Conservation (phyloP, 2,888 invertebrate genomes). For the Drosophila falleni region DNA sequence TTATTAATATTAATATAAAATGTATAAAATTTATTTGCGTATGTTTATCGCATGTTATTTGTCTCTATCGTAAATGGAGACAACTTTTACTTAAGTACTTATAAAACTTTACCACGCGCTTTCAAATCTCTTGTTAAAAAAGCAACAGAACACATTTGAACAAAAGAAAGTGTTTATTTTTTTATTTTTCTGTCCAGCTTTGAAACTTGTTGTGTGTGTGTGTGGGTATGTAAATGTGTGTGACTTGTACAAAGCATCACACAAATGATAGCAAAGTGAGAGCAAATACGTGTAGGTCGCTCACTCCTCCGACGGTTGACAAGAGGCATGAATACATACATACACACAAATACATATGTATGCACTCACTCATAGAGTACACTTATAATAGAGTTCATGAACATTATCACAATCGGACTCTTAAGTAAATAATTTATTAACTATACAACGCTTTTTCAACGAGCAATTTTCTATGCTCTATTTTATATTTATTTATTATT, state of each 20-base stretch:
- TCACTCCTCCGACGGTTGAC: conserved; percentile 13
- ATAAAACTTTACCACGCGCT: conserved; percentile 55
- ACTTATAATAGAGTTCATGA: conserved; percentile 42
- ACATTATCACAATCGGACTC: conserved; percentile 46
- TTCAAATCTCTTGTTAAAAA: conserved; percentile 32
- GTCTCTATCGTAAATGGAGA: neutral
- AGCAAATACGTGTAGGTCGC: conserved; percentile 27
- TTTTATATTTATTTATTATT: conserved; percentile 27
- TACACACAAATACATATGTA: neutral
- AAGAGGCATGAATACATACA: conserved; percentile 1
- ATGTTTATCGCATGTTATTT: too few relatives aligned
- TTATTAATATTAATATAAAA: neutral
- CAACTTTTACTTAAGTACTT: conserved; percentile 58
- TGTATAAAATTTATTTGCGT: neutral
- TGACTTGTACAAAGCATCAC: conserved; percentile 24
- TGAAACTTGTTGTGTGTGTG: conserved; percentile 11
- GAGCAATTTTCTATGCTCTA: conserved; percentile 44
- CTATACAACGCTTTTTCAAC: conserved; percentile 29
- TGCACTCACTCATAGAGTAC: neutral
- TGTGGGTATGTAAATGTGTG: conserved; percentile 13
- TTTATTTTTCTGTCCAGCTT: conserved; percentile 27
- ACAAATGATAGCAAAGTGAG: conserved; percentile 49
- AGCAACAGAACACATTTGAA: conserved; percentile 46
- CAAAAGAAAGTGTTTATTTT: conserved; percentile 68
- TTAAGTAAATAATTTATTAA: conserved; percentile 31